phyloP scores from a whole-genome alignment of 1,140 invertebrate species.

The Dendrolimus kikuchii region DNA sequence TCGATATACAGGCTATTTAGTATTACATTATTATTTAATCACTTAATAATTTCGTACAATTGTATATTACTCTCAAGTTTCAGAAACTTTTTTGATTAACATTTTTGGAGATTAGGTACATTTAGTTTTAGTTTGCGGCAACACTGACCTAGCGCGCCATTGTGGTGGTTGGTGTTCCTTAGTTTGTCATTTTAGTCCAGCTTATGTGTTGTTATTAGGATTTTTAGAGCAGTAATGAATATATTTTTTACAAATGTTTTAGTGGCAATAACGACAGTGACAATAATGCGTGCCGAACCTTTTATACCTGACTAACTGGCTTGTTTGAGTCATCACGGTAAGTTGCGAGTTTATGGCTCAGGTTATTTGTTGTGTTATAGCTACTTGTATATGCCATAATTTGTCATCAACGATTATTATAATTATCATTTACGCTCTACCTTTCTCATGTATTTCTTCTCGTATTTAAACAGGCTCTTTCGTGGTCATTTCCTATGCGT shows the following conservation, averaged over 20 bases:
- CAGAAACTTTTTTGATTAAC: too few species aligned
- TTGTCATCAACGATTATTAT: constrained; percentile 42
- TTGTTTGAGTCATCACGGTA: constrained; percentile 63
- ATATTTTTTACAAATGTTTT: constrained; percentile 64
- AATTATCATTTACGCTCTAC: constrained; percentile 9
- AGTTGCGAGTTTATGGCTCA: constrained; percentile 58
- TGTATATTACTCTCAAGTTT: too few species aligned
- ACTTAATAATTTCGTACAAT: too few species aligned
- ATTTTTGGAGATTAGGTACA: too few species aligned
- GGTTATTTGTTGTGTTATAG: constrained; percentile 69
- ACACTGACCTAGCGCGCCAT: constrained; percentile 45
- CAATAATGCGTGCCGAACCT: constrained; percentile 68
- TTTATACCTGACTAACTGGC: constrained; percentile 60
- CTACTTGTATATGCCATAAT: constrained; percentile 51
- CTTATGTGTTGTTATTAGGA: constrained; percentile 56
- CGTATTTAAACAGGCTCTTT: background rate
- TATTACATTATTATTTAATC: too few species aligned
- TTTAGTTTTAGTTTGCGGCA: constrained; percentile 10
- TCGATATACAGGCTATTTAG: too few species aligned
- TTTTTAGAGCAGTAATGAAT: constrained; percentile 51
- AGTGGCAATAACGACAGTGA: constrained; percentile 56
- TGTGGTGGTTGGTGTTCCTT: constrained; percentile 55
- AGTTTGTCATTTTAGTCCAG: constrained; percentile 51
- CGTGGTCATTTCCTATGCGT: background rate
- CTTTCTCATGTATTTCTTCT: background rate